Base-by-base conservation (phyloP, 2,797 vertebrate species). In the Triplophysa bombifrons region DNA sequence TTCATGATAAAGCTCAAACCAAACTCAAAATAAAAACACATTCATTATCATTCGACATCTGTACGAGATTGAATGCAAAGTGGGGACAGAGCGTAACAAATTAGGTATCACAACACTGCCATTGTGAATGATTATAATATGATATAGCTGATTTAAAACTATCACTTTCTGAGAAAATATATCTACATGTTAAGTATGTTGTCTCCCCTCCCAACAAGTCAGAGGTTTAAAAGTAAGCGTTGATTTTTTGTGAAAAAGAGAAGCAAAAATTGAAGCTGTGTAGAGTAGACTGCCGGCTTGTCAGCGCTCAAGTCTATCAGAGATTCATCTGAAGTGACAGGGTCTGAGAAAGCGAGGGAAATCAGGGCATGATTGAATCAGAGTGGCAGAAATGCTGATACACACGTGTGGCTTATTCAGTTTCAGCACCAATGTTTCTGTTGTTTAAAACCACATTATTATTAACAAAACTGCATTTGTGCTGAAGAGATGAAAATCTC, bases 381-480 rank as follows among this genome's bases (percentile, higher is more conserved):
- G 20, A 53, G 25, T 72, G 76, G 86, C 84, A 87, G 80, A 83
- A 85, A 76, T 87, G 84, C 87, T 87, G 87, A 86, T 82, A 81
- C 76, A 76, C 70, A 64, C 63, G 69, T 60, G 61, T 48, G 4
- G 70, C 70, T 83, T 82, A 88, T 71, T 84, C 67, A 34, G 82
- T 88, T 85, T 85, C 69, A 78, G 14, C 72, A 78, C 81, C 53
- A 60, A 75, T 77, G 70, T 73, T 72, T 60, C 55, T 22, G 50
- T 78, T 85, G 70, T 83, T 76, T 69, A 60, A 78, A 73, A 84
- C 80, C 53, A 76, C 80, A 74, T 82, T 83, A 81, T 85, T 75
- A 77, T 80, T 81, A 74, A 82, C 80, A 73, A 82, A 84, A 85
- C 64, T 25, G 72, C 34, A 65, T 78, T 84, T 72, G 27, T 75